Percentiles rank a stretch among this genome's conserved stretches.
Evolutionary conservation across 1,140 invertebrate species (phyloP).

Genomic region (Dysdera silvatica): DNA sequence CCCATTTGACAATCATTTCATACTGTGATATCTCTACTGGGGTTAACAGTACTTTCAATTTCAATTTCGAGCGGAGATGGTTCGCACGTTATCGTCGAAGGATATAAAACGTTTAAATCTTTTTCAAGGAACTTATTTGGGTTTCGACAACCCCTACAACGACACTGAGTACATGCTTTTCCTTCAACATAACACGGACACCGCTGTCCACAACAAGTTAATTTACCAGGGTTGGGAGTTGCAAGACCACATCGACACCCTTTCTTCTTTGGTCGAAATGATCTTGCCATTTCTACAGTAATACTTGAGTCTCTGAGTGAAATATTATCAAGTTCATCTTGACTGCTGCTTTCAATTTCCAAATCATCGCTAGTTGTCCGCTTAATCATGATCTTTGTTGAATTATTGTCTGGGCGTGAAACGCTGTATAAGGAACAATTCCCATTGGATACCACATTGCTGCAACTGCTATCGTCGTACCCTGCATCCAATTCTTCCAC

Average conservation of each 20-base stretch:
- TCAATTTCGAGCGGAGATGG: no score
- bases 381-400: not conserved
- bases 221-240: conserved; percentile 71
- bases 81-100: no score
- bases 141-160: conserved; percentile 83
- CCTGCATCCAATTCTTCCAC: no score
- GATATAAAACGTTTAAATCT: no score
- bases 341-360: not conserved
- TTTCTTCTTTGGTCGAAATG: conserved; percentile 19
- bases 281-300: not conserved
- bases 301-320: conserved; percentile 29
- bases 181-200: conserved; percentile 86
- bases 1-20: no score
- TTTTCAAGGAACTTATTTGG: conserved; percentile 54
- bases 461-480: no score
- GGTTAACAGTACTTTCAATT: no score
- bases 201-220: conserved; percentile 83
- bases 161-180: conserved; percentile 75
- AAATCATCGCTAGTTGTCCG: not conserved
- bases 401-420: not conserved
- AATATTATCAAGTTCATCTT: not conserved
- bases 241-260: conserved; percentile 86
- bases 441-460: not conserved
- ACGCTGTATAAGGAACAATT: conserved; percentile 4
- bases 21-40: no score